Conservation (phyloP, 2,888 invertebrate species). For the Lamellibrachia columna region DNA sequence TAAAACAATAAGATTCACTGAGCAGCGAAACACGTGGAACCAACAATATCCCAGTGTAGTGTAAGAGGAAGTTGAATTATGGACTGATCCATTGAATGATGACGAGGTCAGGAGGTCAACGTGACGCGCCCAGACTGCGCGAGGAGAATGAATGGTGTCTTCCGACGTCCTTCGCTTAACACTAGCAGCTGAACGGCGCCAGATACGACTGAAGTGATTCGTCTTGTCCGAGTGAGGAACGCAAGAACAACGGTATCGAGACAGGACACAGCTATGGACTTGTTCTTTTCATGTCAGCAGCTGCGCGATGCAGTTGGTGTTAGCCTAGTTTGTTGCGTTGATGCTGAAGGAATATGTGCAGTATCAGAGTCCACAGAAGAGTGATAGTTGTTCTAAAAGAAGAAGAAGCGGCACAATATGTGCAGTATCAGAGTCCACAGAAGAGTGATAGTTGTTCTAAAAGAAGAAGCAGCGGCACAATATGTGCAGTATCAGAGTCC, state of each 20-base stretch:
- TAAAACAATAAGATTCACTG: neutral
- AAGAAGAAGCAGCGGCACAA: too few relatives aligned
- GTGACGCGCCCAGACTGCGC: neutral
- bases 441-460: too few relatives aligned
- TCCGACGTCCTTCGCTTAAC: neutral
- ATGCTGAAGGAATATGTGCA: too few relatives aligned
- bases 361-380: too few relatives aligned
- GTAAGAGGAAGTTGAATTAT: neutral
- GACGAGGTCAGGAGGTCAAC: neutral
- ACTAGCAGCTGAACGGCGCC: conserved; percentile 1
- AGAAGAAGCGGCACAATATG: too few relatives aligned
- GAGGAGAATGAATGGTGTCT: neutral
- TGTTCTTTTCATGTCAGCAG: neutral
- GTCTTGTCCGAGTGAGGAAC: neutral
- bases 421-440: too few relatives aligned
- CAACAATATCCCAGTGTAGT: neutral
- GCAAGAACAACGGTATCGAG: neutral
- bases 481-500: too few relatives aligned
- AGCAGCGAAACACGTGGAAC: neutral
- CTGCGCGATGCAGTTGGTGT: neutral
- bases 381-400: too few relatives aligned
- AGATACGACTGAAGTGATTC: neutral
- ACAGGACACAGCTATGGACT: neutral
- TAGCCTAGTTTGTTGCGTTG: too few relatives aligned
- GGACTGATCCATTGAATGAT: neutral